phyloP scores from a whole-genome alignment of 2,888 invertebrate genomes.

The Erebia palarica region DNA sequence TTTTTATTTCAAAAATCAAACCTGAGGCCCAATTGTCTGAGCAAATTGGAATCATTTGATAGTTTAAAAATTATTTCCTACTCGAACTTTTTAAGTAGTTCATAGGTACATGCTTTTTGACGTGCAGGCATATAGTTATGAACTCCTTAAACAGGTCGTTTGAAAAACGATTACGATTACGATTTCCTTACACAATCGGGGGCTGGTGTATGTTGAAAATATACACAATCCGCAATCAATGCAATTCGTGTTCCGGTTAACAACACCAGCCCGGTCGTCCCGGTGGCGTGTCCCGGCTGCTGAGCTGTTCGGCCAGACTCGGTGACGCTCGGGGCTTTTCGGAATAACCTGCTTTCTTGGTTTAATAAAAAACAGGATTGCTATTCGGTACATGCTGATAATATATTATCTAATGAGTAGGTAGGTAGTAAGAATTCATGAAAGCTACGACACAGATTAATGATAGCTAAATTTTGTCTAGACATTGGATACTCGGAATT shows the following conservation, averaged over 20 bases:
- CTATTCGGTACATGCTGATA: neutral
- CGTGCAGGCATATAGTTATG: no score
- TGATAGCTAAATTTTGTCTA: conserved; percentile 5
- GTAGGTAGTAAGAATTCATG: neutral
- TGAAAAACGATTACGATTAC: no score
- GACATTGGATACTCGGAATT: neutral
- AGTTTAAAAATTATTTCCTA: no score
- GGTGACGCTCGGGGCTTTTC: neutral
- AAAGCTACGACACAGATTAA: conserved; percentile 3
- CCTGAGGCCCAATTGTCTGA: no score
- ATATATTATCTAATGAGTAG: neutral
- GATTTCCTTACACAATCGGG: no score
- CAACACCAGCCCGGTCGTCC: conserved; percentile 14
- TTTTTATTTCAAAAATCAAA: no score
- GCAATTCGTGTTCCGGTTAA: conserved; percentile 12
- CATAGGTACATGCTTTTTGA: no score
- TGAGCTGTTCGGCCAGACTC: conserved; percentile 13
- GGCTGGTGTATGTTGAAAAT: neutral
- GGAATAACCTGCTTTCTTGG: neutral
- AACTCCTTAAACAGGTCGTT: no score
- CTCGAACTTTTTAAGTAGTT: no score
- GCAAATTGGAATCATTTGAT: no score
- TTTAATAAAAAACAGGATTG: neutral
- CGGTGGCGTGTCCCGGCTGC: neutral
- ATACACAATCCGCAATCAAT: conserved; percentile 18